Base-by-base conservation (phyloP, 2,888 invertebrate genomes). In the Nomada lathburiana region DNA sequence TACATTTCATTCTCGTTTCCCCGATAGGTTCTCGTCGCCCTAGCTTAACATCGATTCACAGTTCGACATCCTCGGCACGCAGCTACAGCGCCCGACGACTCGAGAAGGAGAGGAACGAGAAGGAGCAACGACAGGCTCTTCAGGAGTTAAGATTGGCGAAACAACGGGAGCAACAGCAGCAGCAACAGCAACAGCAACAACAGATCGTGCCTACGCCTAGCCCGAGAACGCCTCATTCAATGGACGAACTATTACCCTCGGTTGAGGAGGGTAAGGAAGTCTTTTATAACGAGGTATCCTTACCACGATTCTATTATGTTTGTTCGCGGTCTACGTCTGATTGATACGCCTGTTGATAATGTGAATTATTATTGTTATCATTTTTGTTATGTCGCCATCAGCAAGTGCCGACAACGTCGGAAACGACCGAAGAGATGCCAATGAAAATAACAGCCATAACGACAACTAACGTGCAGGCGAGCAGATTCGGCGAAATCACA, bases 1-100 rank as follows among this genome's bases (percentile, higher is more conserved):
- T 80, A 36, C 78, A 72, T 26, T 23, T 23, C 18, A 20, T 18
- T 36, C 29, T 0, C 59, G 65, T 71, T 69, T 65, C 47, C 59
- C 18, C 23, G 36, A 52, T 94, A 97, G 97, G 97, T 95, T 97
- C 97, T 93, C 95, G 97, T 95, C 96, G 97, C 95, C 97, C 97
- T 95, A 97, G 97, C 95, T 95, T 97, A 95, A 97, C 96, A 88
- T 98, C 97, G 85, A 95, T 98, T 90, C 97, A 98, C 93, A 97
- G 97, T 95, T 97, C 96, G 93, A 96, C 96, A 89, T 97, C 97
- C 82, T 98, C 97, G 69, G 96, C 97, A 85, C 96, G 97, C 92
- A 97, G 97, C 94, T 97, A 97, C 94, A 97, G 97, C 92, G 95
- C 97, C 88, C 96, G 96, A 93, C 95, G 97, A 84, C 97, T 97